Conservation (phyloP, 2,888 invertebrate genomes). For the Oligia fasciuncula region DNA sequence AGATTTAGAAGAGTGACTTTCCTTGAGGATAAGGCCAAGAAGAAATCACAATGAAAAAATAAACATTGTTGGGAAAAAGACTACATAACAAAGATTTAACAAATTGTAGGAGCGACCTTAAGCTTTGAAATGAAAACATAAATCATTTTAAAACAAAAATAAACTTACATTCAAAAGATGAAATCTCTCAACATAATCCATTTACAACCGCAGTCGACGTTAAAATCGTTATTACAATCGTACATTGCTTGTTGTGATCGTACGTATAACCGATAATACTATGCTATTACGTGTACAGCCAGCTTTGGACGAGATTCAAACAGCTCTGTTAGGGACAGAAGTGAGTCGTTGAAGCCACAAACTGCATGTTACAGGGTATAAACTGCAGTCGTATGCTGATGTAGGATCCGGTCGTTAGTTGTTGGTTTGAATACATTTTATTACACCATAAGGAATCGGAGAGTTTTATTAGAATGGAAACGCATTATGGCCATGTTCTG, state of each 20-base stretch:
- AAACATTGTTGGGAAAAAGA: background rate
- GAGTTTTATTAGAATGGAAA: constrained; percentile 56
- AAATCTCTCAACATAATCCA: constrained; percentile 16
- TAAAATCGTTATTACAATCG: constrained; percentile 61
- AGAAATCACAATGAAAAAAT: background rate
- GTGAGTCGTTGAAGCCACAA: constrained; percentile 71
- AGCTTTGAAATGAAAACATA: background rate
- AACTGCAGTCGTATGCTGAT: constrained; percentile 66
- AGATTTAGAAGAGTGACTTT: background rate
- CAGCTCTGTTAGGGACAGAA: constrained; percentile 68
- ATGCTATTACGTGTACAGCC: constrained; percentile 65
- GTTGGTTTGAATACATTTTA: constrained; percentile 59
- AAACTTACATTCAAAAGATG: constrained; percentile 2
- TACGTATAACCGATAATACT: constrained; percentile 67
- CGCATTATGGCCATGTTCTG: constrained; percentile 50
- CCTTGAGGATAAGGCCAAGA: background rate
- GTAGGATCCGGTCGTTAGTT: constrained; percentile 63
- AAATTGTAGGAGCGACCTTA: background rate
- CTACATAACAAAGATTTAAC: background rate
- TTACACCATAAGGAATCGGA: constrained; percentile 41
- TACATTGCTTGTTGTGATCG: constrained; percentile 70
- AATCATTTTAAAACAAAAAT: background rate
- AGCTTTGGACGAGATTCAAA: constrained; percentile 75
- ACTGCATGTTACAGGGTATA: constrained; percentile 70
- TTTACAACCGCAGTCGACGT: constrained; percentile 30